Conservation (phyloP, 2,888 invertebrate genomes). For the Drosophila phalerata region DNA sequence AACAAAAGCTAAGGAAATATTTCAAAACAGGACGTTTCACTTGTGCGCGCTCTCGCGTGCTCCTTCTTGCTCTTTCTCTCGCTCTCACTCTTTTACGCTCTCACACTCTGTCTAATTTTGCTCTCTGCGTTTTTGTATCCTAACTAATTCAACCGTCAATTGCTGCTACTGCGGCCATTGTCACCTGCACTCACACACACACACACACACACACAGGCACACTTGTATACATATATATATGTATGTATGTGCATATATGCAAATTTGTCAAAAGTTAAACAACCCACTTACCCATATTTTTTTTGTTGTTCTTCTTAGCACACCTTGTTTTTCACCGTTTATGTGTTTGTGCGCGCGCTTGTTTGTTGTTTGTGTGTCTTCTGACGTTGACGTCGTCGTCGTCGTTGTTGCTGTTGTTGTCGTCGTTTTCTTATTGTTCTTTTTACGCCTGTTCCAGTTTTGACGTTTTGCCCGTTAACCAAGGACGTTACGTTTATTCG, state of each 20-base stretch:
- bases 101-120: conserved; percentile 10
- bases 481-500: conserved; percentile 62
- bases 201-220: conserved; percentile 22
- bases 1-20: conserved; percentile 39
- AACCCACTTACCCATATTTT: conserved; percentile 76
- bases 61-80: conserved; percentile 3
- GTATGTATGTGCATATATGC: conserved; percentile 20
- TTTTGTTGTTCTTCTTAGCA: conserved; percentile 37
- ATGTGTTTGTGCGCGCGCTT: conserved; percentile 22
- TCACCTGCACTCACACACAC: conserved; percentile 48
- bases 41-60: conserved; percentile 28
- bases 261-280: conserved; percentile 58
- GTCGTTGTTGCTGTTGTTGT: too few species aligned
- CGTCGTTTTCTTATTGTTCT: conserved; percentile 52
- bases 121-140: conserved; percentile 40
- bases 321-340: conserved; percentile 52
- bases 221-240: neutral
- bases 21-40: conserved; percentile 41
- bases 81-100: conserved; percentile 4
- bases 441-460: conserved; percentile 61
- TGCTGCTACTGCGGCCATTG: conserved; percentile 49
- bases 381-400: conserved; percentile 5
- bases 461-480: conserved; percentile 56
- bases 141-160: conserved; percentile 53
- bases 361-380: conserved; percentile 6